These are phyloP conservation scores for Turritopsis dohrnii DNA, from an alignment of 30 jellyfish, hydroid and myxozoan genomes.

Conservation along the genomic window DNA sequence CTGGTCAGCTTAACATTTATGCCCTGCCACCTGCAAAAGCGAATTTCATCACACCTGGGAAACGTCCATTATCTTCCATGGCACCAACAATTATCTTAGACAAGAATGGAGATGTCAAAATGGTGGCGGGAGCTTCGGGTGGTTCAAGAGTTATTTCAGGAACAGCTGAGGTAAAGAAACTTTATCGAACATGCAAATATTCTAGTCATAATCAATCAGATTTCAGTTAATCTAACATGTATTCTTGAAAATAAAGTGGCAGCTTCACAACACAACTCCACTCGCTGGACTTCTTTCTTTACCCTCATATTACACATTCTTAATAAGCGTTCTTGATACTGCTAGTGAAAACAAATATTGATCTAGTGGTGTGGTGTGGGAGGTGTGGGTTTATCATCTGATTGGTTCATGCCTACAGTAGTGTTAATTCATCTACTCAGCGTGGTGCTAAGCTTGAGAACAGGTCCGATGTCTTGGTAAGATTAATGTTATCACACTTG, in stretches of 20 bases:
- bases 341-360: too few species aligned
- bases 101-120: slow-evolving; percentile 80
- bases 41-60: slow-evolving; percentile 73
- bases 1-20: slow-evolving; percentile 67
- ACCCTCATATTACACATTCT: too few species aligned
- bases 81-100: slow-evolving; percentile 72
- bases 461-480: too few species aligned
- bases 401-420: too few species aligned
- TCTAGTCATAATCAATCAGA: slow-evolving; percentile 10
- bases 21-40: slow-evolving; percentile 88
- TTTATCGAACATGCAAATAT: slow-evolving; percentile 5
- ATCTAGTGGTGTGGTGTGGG: too few species aligned
- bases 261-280: not conserved
- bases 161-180: slow-evolving; percentile 75
- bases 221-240: not conserved
- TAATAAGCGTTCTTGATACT: too few species aligned
- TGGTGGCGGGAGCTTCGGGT: slow-evolving; percentile 98
- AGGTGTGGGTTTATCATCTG: too few species aligned
- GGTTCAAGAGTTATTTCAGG: slow-evolving; percentile 93
- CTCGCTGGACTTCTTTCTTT: too few species aligned
- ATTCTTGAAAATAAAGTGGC: not conserved
- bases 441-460: too few species aligned
- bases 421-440: too few species aligned
- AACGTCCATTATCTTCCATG: slow-evolving; percentile 98
- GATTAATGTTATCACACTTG: too few species aligned